Evolutionary conservation across 2,888 invertebrate genomes (phyloP), one percentile per base, ranked within the genome.

Genomic region (Drosophila conformis): DNA sequence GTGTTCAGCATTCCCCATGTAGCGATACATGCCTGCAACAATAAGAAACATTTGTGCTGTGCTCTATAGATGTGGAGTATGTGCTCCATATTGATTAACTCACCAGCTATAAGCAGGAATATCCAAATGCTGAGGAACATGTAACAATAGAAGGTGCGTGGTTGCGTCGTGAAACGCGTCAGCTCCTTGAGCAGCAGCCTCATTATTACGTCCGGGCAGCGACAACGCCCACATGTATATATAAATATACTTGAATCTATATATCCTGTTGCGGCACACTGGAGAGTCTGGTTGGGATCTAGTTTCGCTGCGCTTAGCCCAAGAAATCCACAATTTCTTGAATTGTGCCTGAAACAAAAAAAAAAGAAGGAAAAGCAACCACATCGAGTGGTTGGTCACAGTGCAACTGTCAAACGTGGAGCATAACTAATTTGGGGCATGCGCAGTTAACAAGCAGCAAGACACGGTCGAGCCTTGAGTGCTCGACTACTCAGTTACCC

Each of bases 81-180:
- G 8, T 40, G 25, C 13, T n/a, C 7, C 36, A 27, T 13, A 25
- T 27, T 35, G 5, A 15, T 35, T 4, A 15, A 61, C 78, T 93
- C 92, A 96, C 96, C 96, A 84, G 96, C 96, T 75, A 97, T 95
- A 33, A 97, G 93, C 66, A 97, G 94, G 91, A 96, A 95, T 91
- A 97, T 97, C 97, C 97, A 97, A 78, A 97, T 92, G 93, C 95
- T 96, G 94, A 97, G 95, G 67, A 97, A 95, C 83, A 97, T 93
- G 91, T 97, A 97, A 93, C 97, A 97, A 91, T 97, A 97, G 90
- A 97, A 94, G 36, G 97, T 96, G 89, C 96, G 94, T 91, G 96
- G 96, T 90, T 97, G 96, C 83, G 95, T 94, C 27, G 95, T 94
- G 76, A 95, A 93, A 70, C 95, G 94, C 80, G 95, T 94, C 89